Conservation (phyloP, 2,888 invertebrate genomes). For the Labia minor region DNA sequence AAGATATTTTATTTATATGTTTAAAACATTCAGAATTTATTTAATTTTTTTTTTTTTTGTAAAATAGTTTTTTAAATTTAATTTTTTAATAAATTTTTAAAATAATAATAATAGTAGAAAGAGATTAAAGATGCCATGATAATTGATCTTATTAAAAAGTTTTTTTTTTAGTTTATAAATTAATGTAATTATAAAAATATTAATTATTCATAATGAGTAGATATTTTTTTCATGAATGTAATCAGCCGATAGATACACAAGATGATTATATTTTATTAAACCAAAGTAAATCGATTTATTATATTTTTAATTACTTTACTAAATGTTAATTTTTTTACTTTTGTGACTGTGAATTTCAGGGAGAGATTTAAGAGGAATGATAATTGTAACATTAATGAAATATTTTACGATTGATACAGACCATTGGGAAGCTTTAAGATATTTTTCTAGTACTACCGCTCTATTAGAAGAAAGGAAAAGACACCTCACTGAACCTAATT, state of each 20-base stretch:
- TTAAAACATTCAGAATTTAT: too few species aligned
- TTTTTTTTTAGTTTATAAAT: too few species aligned
- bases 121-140: too few species aligned
- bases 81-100: too few species aligned
- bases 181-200: too few species aligned
- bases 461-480: background rate
- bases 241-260: background rate
- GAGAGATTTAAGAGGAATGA: background rate
- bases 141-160: too few species aligned
- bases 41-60: too few species aligned
- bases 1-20: too few species aligned
- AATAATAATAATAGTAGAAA: too few species aligned
- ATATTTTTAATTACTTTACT: background rate
- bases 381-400: background rate
- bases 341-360: background rate
- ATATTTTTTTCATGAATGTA: background rate
- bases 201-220: background rate
- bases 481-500: background rate
- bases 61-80: too few species aligned
- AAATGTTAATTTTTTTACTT: background rate
- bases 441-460: background rate
- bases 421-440: background rate
- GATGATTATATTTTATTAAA: slow-evolving; percentile 2
- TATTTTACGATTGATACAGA: background rate
- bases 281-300: background rate